These are phyloP conservation scores for Drosophila bipectinata DNA, from an alignment of 1,140 invertebrate genomes.

Conservation along the genomic window DNA sequence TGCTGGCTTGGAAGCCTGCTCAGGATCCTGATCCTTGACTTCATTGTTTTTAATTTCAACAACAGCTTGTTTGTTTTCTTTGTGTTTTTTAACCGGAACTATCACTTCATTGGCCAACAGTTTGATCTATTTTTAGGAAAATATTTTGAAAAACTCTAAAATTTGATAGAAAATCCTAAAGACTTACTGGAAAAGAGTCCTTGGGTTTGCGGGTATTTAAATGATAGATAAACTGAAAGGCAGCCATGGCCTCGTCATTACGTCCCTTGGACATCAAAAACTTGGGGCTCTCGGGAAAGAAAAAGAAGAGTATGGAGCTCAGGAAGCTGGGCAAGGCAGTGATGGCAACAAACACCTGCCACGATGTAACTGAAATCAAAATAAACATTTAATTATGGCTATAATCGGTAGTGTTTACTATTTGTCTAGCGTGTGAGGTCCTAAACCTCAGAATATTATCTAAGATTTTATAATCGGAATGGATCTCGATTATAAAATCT, in stretches of 20 bases:
- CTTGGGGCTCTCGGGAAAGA: conserved; percentile 92
- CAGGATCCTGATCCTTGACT: conserved; percentile 23
- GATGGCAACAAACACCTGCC: conserved; percentile 90
- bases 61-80: background rate
- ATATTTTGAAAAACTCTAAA: background rate
- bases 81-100: conserved; percentile 18
- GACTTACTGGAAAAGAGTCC: conserved; percentile 87
- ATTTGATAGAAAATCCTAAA: background rate
- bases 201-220: conserved; percentile 86
- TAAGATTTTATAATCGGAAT: background rate
- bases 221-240: conserved; percentile 70
- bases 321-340: conserved; percentile 88
- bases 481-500: too few relatives aligned
- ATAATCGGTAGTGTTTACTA: background rate
- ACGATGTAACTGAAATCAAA: conserved; percentile 86
- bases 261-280: conserved; percentile 90
- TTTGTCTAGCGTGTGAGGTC: background rate
- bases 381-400: too few relatives aligned
- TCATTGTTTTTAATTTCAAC: conserved; percentile 7
- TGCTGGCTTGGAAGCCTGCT: conserved; percentile 12
- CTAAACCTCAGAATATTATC: background rate
- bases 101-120: conserved; percentile 59
- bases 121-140: conserved; percentile 45
- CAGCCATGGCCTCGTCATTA: conserved; percentile 87
- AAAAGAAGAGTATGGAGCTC: conserved; percentile 86